Percentiles rank a stretch among this genome's conserved stretches.
Conservation (phyloP, 2,113 vertebrate species). For the Odontophorus gujanensis region DNA sequence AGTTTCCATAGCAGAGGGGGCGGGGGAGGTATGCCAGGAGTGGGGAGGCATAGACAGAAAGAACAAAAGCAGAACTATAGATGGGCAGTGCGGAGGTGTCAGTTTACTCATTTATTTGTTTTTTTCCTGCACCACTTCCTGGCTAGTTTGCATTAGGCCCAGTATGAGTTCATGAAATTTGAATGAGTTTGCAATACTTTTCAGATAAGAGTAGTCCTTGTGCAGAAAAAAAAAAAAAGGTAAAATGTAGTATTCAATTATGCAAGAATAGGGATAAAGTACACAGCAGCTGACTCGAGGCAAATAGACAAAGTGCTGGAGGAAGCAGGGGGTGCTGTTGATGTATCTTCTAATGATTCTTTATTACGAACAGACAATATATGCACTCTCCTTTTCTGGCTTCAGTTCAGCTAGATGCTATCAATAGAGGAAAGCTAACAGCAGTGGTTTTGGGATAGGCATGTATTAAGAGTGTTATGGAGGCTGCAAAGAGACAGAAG, state of each 20-base stretch:
- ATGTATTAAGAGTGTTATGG: not conserved
- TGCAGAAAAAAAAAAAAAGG: not conserved
- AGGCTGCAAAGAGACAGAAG: not conserved
- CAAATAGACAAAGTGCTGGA: not conserved
- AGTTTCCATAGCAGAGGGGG: not conserved
- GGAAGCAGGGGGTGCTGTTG: not conserved
- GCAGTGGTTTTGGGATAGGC: not conserved
- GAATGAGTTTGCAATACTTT: constrained; percentile 45
- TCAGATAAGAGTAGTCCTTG: not conserved
- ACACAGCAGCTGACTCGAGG: constrained; percentile 12
- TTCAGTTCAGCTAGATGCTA: not conserved
- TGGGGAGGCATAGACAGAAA: not conserved
- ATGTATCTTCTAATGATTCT: constrained; percentile 40
- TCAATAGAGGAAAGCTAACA: not conserved
- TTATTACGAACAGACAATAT: constrained; percentile 27
- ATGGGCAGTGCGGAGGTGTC: not conserved
- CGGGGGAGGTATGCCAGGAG: not conserved
- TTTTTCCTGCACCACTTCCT: not conserved
- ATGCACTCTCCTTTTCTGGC: not conserved
- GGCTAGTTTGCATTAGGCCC: not conserved
- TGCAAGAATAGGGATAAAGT: constrained; percentile 13
- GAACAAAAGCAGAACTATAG: not conserved
- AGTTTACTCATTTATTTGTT: not conserved
- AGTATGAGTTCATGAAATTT: constrained; percentile 29
- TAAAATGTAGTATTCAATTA: constrained; percentile 36